phyloP scores from a whole-genome alignment of 2,888 invertebrate species.

The Morpho deidamia region DNA sequence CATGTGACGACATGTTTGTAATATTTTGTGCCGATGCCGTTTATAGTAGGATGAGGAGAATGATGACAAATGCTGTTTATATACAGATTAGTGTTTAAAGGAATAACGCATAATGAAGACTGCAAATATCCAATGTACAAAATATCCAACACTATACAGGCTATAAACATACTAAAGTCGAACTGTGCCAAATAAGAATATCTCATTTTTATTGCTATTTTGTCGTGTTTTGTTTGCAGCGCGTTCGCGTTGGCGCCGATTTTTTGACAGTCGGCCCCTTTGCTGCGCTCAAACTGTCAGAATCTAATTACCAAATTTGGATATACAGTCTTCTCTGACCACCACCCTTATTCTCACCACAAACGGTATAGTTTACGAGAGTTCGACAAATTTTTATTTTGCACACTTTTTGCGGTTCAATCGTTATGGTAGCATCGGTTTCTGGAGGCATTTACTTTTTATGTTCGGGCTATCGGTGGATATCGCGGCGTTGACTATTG shows the following conservation, averaged over 20 bases:
- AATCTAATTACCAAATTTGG: conserved; percentile 63
- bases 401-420: conserved; percentile 56
- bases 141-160: neutral
- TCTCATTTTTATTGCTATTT: conserved; percentile 44
- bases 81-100: too few species aligned
- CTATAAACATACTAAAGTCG: conserved; percentile 13
- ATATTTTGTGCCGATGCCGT: too few species aligned
- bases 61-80: too few species aligned
- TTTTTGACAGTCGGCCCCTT: conserved; percentile 74
- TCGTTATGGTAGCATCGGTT: conserved; percentile 62
- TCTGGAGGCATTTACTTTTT: conserved; percentile 34
- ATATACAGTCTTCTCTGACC: conserved; percentile 7
- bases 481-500: conserved; percentile 13
- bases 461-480: conserved; percentile 26
- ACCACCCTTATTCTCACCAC: conserved; percentile 11
- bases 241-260: conserved; percentile 62
- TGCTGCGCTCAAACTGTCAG: conserved; percentile 69
- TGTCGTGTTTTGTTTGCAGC: conserved; percentile 60
- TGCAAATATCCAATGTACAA: too few species aligned
- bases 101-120: neutral
- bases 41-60: too few species aligned
- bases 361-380: conserved; percentile 20
- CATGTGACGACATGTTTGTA: too few species aligned
- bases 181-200: conserved; percentile 30
- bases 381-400: conserved; percentile 29